Conservation (phyloP, 2,113 vertebrate genomes). For the Silurus meridionalis region DNA sequence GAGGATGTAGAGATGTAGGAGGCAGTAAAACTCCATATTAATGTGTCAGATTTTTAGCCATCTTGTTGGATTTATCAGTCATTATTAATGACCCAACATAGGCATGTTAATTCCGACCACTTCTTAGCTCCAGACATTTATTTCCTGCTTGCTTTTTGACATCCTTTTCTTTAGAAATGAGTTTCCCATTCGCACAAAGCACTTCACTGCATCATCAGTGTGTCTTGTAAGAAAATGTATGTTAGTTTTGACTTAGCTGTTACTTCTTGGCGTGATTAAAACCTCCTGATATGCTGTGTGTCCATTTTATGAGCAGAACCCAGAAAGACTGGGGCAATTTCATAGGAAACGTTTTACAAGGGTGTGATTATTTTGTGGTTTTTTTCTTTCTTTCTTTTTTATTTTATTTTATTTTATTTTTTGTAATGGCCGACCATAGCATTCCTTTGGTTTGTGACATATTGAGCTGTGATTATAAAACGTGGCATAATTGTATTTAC, state of each 20-base stretch:
- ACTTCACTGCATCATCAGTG: not conserved
- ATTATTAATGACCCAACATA: not conserved
- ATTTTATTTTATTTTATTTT: too few species aligned
- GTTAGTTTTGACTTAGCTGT: not conserved
- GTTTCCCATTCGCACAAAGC: not conserved
- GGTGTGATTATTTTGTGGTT: not conserved
- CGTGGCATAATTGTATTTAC: constrained; percentile 14
- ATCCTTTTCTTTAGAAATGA: not conserved
- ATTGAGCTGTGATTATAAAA: not conserved
- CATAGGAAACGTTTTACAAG: not conserved
- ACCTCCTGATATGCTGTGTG: not conserved
- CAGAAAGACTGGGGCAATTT: not conserved
- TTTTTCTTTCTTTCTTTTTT: not conserved
- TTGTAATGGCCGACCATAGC: not conserved
- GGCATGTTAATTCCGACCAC: not conserved
- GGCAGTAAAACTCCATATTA: not conserved
- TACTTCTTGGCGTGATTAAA: not conserved
- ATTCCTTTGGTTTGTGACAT: not conserved
- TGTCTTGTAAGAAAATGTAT: not conserved
- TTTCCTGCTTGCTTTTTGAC: not conserved
- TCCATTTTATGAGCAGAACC: not conserved
- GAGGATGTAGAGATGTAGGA: not conserved
- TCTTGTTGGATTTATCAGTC: not conserved
- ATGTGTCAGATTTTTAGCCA: not conserved
- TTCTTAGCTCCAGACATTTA: not conserved